Base-by-base conservation (phyloP, 2,888 invertebrate genomes). In the Rhodophaea formosa region DNA sequence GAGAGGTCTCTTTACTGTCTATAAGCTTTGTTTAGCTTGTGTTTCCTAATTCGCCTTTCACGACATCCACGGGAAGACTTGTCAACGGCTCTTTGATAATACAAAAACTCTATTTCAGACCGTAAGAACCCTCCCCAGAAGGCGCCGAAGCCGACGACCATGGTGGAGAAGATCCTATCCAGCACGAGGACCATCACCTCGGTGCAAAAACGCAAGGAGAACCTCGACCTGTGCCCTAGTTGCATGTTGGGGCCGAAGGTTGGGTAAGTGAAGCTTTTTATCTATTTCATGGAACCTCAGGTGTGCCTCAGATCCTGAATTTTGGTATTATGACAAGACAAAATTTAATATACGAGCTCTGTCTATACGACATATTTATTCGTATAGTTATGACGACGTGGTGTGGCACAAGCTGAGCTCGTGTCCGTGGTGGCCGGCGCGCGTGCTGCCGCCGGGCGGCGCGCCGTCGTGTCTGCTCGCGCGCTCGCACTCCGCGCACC, bases 241-340 rank as follows among this genome's bases (percentile, higher is more conserved):
- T 90, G 91, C 67, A 84, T 83, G 82, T 89, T 88, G 89, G 91
- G 91, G 1, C 91, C 91, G 0, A 71, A 66, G 60, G 78, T 88
- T 16, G 88, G 89, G 88, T 91, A 59, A 59, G 77, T 46, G 23
- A 3, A 2, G 23, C 23, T 3, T n/a, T n/a, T n/a, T n/a, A n/a
- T n/a, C n/a, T n/a, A n/a, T n/a, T n/a, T n/a, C n/a, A n/a, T n/a
- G n/a, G n/a, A n/a, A n/a, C n/a, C n/a, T n/a, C n/a, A n/a, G n/a
- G n/a, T n/a, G n/a, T n/a, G n/a, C n/a, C n/a, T n/a, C n/a, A n/a
- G n/a, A n/a, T n/a, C n/a, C n/a, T n/a, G n/a, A n/a, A n/a, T n/a
- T n/a, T n/a, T n/a, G n/a, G n/a, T n/a, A n/a, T n/a, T n/a, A n/a
- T n/a, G n/a, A n/a, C n/a, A n/a, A n/a, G n/a, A n/a, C n/a, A n/a